A percentile compares a stretch with the other conserved stretches of the same genome.
Conservation (phyloP, 53 echinoderm and acorn worm species). For the Patiria pectinifera region DNA sequence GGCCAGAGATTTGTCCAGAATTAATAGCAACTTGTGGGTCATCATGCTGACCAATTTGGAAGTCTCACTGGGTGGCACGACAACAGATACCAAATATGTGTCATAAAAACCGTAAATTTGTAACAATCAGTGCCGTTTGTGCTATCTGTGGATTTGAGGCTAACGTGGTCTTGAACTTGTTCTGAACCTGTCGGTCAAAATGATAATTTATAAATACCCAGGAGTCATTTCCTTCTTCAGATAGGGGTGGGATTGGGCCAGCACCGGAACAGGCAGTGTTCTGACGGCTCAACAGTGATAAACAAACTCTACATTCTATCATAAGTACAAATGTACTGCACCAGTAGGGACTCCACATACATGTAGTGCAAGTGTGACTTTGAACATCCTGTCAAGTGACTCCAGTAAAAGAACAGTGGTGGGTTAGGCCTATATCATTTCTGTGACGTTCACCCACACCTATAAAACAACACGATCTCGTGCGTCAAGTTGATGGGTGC, state of each 20-base stretch:
- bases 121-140: background rate
- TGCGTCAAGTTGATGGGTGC: constrained; percentile 9
- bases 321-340: too few species aligned
- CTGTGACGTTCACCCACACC: background rate
- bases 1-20: too few species aligned
- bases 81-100: background rate
- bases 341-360: background rate
- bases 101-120: background rate
- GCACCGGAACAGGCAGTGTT: background rate
- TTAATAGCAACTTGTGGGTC: too few species aligned
- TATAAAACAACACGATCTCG: background rate
- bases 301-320: too few species aligned
- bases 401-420: background rate
- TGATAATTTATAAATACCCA: background rate
- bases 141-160: background rate
- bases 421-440: background rate
- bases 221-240: background rate
- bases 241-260: background rate
- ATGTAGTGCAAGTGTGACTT: background rate
- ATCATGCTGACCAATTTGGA: too few species aligned
- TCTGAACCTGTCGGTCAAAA: background rate
- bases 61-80: too few species aligned
- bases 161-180: background rate
- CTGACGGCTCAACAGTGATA: background rate
- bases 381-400: background rate